A percentile compares a stretch with the other conserved stretches of the same genome.
phyloP scores from a whole-genome alignment of 1,140 invertebrate genomes.

The Heterodera schachtii region DNA sequence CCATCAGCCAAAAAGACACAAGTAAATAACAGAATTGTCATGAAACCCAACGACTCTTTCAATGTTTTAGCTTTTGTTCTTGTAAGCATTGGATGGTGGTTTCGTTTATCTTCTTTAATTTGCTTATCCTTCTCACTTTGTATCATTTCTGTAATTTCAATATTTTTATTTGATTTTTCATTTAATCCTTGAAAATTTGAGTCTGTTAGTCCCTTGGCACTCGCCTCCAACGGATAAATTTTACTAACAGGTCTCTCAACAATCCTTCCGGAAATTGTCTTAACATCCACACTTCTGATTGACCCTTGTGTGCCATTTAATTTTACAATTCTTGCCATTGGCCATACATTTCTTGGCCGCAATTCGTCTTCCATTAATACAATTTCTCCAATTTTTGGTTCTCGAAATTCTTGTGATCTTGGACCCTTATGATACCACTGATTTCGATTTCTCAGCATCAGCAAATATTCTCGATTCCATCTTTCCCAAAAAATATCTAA shows the following conservation, averaged over 20 bases:
- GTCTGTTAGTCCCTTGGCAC: too few species aligned
- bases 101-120: neutral
- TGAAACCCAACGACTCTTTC: too few species aligned
- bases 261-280: neutral
- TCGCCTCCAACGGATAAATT: neutral
- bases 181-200: too few species aligned
- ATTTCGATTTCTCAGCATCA: neutral
- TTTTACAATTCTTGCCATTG: neutral
- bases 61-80: neutral
- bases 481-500: conserved; percentile 3
- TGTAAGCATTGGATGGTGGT: neutral
- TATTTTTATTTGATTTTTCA: neutral
- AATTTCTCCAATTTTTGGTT: neutral
- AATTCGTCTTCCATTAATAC: neutral
- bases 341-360: neutral
- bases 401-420: neutral
- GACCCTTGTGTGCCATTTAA: neutral
- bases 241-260: neutral
- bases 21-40: too few species aligned
- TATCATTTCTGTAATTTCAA: neutral
- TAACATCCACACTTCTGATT: neutral
- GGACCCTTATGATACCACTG: neutral
- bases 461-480: neutral
- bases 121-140: neutral
- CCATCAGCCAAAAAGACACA: too few species aligned